Base-by-base conservation (phyloP, 2,888 invertebrate genomes). In the Alentia gelatinosa region DNA sequence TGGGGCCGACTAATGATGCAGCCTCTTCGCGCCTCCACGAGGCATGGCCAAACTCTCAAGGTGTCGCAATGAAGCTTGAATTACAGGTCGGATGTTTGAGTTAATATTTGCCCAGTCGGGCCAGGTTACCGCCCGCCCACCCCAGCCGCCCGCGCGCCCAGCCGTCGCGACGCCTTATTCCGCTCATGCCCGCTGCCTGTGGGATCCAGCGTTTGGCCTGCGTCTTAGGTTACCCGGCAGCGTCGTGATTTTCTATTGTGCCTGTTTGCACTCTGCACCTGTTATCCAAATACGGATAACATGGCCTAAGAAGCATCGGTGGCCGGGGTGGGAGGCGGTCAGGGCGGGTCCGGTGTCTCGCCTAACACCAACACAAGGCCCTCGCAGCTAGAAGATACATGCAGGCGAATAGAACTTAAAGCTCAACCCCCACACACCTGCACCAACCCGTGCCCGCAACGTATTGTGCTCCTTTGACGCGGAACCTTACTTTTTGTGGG, bases 61-160 rank as follows among this genome's bases (percentile, higher is more conserved):
- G 86, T 86, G 86, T 86, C 86, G 86, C 86, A 86, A 86, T 86
- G 86, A 86, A 86, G 86, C 86, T 86, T n/a, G 50, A 47, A 47
- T 86, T 86, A 47, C 86, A 42, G 26, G 47, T 30, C 50, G 42
- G 47, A 42, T 86, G 50, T 42, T 47, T 19, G 30, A 15, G 86
- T 47, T 42, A 40, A 86, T 86, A 86, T 86, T 86, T 42, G 35
- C 86, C 50, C 30, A 47, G 86, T 15, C 42, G 47, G 40, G 86
- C 86, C 79, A 9, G 79, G 4, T 39, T 68, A 68, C 79, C 79
- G 39, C 15, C 79, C 79, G 37, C 39, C 37, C n/a, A 35, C n/a
- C 39, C 23, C 79, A 39, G 37, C 79, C 37, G 37, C 39, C 37
- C 37, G 37, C 0, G 74, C 30, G 30, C 7, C 30, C 74, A 19